Conservation (phyloP, 2,113 vertebrate genomes). For the Riparia riparia region DNA sequence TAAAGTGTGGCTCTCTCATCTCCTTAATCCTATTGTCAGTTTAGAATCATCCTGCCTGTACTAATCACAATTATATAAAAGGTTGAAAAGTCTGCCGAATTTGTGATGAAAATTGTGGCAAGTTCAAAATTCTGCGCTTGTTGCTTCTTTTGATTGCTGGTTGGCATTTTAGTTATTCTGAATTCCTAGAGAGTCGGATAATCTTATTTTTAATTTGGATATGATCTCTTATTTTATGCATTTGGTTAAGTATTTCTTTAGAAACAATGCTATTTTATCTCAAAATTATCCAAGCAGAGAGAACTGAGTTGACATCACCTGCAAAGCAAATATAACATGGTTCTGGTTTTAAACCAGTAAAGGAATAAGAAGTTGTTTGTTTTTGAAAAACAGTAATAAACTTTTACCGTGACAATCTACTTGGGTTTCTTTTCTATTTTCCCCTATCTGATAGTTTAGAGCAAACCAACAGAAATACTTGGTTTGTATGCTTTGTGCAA, state of each 20-base stretch:
- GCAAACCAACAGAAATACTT: background rate
- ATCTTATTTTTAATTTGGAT: background rate
- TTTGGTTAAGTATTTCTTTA: background rate
- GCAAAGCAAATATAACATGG: background rate
- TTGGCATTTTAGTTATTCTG: background rate
- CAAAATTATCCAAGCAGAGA: background rate
- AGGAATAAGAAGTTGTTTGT: background rate
- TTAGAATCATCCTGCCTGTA: background rate
- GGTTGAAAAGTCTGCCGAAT: background rate
- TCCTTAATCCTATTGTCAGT: background rate
- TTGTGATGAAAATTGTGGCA: background rate
- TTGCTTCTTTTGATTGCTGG: background rate
- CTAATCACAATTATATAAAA: background rate
- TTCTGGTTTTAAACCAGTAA: background rate
- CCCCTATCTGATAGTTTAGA: background rate
- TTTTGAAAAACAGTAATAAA: background rate
- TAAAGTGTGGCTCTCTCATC: background rate
- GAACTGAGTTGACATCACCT: background rate
- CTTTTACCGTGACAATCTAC: background rate
- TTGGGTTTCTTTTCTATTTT: background rate
- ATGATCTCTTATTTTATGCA: background rate
- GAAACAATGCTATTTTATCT: background rate
- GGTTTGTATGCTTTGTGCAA: background rate
- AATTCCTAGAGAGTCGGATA: conserved; percentile 7
- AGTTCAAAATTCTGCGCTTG: background rate